A percentile compares a stretch with the other conserved stretches of the same genome.
Evolutionary conservation across 2,888 invertebrate genomes (phyloP).

Genomic region (Malacosoma neustria): DNA sequence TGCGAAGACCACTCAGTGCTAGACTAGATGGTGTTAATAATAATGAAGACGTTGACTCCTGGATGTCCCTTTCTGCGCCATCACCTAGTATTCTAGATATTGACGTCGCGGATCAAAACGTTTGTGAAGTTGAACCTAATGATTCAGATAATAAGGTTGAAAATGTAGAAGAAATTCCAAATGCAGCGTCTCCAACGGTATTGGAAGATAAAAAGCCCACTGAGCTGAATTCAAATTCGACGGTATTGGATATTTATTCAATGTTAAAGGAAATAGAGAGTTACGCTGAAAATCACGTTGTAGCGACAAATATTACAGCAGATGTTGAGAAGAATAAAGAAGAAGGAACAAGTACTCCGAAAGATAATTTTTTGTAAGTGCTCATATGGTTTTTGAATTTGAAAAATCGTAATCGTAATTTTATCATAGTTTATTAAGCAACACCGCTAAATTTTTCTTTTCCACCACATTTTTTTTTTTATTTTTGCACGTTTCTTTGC

Average conservation of each 20-base stretch:
- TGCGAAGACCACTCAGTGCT: constrained; percentile 45
- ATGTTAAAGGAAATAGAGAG: constrained; percentile 70
- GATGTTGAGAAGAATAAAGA: constrained; percentile 29
- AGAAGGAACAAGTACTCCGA: constrained; percentile 35
- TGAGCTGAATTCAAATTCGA: constrained; percentile 46
- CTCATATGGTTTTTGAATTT: too few species aligned
- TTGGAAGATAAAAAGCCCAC: constrained; percentile 25
- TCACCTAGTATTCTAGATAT: constrained; percentile 44
- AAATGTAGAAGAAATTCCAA: constrained; percentile 7
- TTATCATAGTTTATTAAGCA: too few species aligned
- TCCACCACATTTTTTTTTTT: too few species aligned
- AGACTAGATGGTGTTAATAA: constrained; percentile 55
- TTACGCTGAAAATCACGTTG: constrained; percentile 55
- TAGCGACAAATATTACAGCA: constrained; percentile 21
- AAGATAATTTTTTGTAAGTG: constrained; percentile 61
- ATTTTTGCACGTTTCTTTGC: too few species aligned
- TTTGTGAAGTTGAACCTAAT: constrained; percentile 11
- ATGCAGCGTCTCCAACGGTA: constrained; percentile 11
- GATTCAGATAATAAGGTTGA: constrained; percentile 13
- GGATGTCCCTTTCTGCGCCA: constrained; percentile 62
- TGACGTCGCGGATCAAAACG: constrained; percentile 17
- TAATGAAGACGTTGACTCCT: constrained; percentile 65
- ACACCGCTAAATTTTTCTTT: too few species aligned
- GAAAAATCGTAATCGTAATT: too few species aligned
- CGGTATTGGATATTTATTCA: constrained; percentile 65